Conservation (phyloP, 2,888 invertebrate species). For the Iselma pallidipennis region DNA sequence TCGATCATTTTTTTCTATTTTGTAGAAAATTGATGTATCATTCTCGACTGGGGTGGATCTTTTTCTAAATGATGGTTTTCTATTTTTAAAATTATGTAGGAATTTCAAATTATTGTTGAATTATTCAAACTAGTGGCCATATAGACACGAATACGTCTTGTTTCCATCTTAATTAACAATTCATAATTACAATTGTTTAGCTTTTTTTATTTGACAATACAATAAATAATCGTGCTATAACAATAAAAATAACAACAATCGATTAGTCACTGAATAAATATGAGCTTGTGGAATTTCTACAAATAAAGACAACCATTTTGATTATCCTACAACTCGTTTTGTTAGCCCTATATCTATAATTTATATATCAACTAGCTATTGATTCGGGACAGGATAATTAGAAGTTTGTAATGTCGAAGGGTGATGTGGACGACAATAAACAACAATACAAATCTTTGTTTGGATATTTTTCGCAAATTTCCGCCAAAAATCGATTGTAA, state of each 20-base stretch:
- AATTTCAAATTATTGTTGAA: not conserved
- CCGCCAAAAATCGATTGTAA: not conserved
- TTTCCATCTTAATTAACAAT: not conserved
- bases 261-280: not conserved
- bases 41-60: slow-evolving; percentile 24
- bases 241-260: slow-evolving; percentile 1
- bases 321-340: not conserved
- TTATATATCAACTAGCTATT: too few relatives aligned
- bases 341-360: not conserved
- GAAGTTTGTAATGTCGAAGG: too few relatives aligned
- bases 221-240: not conserved
- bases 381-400: too few relatives aligned
- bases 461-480: not conserved
- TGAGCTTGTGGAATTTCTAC: not conserved
- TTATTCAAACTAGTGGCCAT: not conserved
- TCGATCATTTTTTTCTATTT: slow-evolving; percentile 56
- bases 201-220: not conserved
- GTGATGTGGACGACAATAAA: not conserved
- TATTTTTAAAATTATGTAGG: not conserved
- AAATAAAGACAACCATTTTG: not conserved
- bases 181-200: not conserved
- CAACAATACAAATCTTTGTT: not conserved
- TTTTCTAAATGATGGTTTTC: not conserved
- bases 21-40: slow-evolving; percentile 53
- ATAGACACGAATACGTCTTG: not conserved